Base-by-base conservation (phyloP, 2,797 vertebrate species). In the Gambelia wislizenii region DNA sequence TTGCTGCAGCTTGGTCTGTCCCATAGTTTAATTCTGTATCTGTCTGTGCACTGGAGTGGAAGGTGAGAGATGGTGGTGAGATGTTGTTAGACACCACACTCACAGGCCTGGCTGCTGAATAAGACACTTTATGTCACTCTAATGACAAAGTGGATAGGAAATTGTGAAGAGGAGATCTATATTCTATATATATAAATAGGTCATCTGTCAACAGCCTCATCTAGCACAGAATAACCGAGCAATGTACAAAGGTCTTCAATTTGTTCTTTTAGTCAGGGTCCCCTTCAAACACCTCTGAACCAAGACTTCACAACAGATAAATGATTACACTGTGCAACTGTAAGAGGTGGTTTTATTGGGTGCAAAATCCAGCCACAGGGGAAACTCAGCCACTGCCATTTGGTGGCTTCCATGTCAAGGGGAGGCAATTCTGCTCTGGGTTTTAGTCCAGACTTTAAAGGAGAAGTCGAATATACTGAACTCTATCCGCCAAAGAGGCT, bases 201-300 rank as follows among this genome's bases (percentile, higher is more conserved):
- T n/a, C n/a, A 77, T 72, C 91, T 87, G 69, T 0, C 22, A 67
- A 79, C 89, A 88, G 93, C 52, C 67, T 91, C 93, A 92, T 20
- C 39, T 61, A 79, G 89, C 75, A 83, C 74, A 79, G 6, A 22
- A 4, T 42, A 7, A 42, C 18, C 10, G 9, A 8, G 12, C 5
- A 30, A 27, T 5, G 18, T 5, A 10, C 33, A 49, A 44, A 67
- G 33, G n/a, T 67, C 42, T 83, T 83, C 42, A 30, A 7, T 18
- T 22, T 9, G 4, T 6, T 27, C 2, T 36, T 3, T 36, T 42
- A 22, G 33, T 22, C n/a, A 70, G 44, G 18, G 44, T 12, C 30
- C 6, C 42, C 25, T 70, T 36, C 6, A 27, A n/a, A 69, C 44
- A 70, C 33, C 18, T 69, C 16, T 47, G 14, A 67, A n/a, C 14